Conservation (phyloP, 2,113 vertebrate genomes). For the Cyanoliseus patagonus region DNA sequence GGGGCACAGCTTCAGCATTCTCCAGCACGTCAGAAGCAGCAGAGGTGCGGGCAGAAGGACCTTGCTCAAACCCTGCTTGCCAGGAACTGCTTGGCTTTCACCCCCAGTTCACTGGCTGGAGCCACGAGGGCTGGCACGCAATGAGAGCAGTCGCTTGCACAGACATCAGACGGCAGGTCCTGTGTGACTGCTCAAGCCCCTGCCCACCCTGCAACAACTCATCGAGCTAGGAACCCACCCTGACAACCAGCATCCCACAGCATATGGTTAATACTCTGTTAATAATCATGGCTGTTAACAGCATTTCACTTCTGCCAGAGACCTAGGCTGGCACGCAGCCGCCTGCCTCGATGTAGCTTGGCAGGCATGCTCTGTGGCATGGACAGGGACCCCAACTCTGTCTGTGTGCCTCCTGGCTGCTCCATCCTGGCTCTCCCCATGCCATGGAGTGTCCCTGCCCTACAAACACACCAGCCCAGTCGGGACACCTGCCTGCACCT, state of each 20-base stretch:
- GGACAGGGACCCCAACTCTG: neutral
- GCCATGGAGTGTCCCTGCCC: neutral
- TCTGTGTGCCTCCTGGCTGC: neutral
- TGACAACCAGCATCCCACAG: neutral
- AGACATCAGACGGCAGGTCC: neutral
- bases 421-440: neutral
- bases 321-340: conserved; percentile 20
- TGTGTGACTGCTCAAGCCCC: conserved; percentile 29
- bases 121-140: accelerated
- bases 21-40: accelerated
- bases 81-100: neutral
- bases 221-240: neutral
- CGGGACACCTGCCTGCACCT: neutral
- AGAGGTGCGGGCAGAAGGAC: neutral
- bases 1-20: neutral
- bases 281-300: conserved; percentile 63
- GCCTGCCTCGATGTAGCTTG: neutral
- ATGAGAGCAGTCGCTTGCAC: neutral
- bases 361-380: neutral
- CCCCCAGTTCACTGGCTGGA: accelerated
- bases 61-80: neutral
- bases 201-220: neutral
- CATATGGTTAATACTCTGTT: conserved; percentile 69
- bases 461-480: neutral
- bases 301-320: conserved; percentile 46